Conservation (phyloP, 2,888 invertebrate genomes). For the Brenthis ino region DNA sequence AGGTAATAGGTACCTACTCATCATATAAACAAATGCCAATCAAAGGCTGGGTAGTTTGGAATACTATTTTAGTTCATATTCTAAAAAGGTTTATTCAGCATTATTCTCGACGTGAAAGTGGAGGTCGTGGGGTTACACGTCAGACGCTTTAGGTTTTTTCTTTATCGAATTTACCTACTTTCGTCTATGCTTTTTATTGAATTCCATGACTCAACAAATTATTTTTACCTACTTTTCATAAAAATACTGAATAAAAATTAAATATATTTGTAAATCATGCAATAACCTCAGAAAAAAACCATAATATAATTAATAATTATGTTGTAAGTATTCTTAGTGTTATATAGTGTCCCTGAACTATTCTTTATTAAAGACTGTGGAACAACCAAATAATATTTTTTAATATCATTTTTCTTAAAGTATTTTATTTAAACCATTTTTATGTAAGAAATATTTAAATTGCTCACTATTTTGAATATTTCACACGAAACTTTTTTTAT, state of each 20-base stretch:
- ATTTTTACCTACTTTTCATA: background rate
- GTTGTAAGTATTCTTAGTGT: no score
- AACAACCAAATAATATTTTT: no score
- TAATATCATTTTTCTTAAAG: background rate
- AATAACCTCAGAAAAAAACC: no score
- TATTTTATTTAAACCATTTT: background rate
- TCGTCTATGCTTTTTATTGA: slow-evolving; percentile 39
- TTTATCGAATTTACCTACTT: slow-evolving; percentile 43
- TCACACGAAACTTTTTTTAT: no score
- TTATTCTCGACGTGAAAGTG: slow-evolving; percentile 65
- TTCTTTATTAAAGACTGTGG: no score
- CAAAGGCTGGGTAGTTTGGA: slow-evolving; percentile 23
- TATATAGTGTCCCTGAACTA: no score
- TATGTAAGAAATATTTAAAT: background rate
- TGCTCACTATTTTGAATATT: no score
- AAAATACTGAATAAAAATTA: background rate
- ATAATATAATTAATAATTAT: no score
- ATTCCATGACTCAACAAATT: slow-evolving; percentile 1
- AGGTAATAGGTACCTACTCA: no score
- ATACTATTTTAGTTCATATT: slow-evolving; percentile 40
- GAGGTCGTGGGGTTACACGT: slow-evolving; percentile 63
- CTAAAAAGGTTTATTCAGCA: slow-evolving; percentile 53
- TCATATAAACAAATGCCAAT: background rate
- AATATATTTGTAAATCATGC: background rate
- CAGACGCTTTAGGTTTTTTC: slow-evolving; percentile 49